These are phyloP conservation scores for Todiramphus chloris DNA, from an alignment of 2,113 vertebrate genomes.

Conservation along the genomic window DNA sequence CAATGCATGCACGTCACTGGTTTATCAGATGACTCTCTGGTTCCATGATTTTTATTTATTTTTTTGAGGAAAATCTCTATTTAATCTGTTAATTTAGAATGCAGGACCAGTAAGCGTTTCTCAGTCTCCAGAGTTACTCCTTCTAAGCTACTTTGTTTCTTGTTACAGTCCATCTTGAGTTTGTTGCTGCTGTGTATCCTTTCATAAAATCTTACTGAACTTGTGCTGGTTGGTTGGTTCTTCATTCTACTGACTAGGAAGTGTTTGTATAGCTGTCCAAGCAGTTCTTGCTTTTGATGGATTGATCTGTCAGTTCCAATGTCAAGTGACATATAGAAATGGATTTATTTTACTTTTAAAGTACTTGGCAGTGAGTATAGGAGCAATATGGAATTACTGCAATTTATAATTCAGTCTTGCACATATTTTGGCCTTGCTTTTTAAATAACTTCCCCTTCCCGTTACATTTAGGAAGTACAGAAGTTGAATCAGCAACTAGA, in stretches of 20 bases:
- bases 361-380: not conserved
- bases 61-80: not conserved
- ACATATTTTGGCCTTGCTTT: not conserved
- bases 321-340: not conserved
- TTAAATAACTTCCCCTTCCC: not conserved
- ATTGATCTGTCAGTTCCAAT: not conserved
- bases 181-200: not conserved
- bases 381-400: not conserved
- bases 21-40: not conserved
- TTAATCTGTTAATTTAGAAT: not conserved
- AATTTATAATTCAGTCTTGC: not conserved
- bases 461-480: slow-evolving; percentile 81
- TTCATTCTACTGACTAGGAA: not conserved
- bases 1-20: not conserved
- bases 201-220: not conserved
- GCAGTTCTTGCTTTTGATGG: not conserved
- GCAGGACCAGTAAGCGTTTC: not conserved
- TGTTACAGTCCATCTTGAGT: not conserved
- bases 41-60: not conserved
- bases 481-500: slow-evolving; percentile 73
- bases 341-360: not conserved
- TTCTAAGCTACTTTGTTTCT: not conserved
- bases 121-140: not conserved
- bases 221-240: not conserved
- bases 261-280: not conserved